Evolutionary conservation across 2,888 invertebrate genomes (phyloP), one percentile per base, ranked within the genome.

Genomic region (Tachina fera): DNA sequence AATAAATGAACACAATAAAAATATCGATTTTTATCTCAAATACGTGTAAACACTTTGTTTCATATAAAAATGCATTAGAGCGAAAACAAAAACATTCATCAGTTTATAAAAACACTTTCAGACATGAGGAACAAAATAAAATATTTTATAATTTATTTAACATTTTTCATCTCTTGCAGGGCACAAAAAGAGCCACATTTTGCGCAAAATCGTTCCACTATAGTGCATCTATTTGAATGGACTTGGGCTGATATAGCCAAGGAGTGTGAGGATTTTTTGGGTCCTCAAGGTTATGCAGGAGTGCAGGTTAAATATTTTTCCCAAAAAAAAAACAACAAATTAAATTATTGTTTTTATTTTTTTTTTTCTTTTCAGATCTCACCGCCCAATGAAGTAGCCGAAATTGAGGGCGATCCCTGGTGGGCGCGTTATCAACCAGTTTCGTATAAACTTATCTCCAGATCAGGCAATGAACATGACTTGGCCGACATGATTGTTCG

Each of bases 371-470:
- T 0, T 3, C 56, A 89, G 88, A 93, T 96, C n/a, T 96, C 96
- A 0, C 96, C 96, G 8, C 94, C 95, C 0, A 95, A 94, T 89
- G 97, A 96, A 90, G 96, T 96, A 89, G 90, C 95, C 56, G 92
- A 94, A 0, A 92, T 95, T 78, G 87, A 91, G 5, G 93, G 93
- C 72, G 93, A 95, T 0, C 96, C 97, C 0, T 97, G 97, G 97
- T 97, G 95, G 95, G 97, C 97, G 91, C 93, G 97, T 16, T 97
- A 97, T 91, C 97, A 97, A 91, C 96, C 97, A 0, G 95, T 97
- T 60, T 96, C 97, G 22, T 97, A 97, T 93, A 93, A 93, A 14
- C 92, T 97, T 45, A 90, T 91, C 1, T 96, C 96, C 0, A 94
- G 97, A 82, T 96, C 96, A 49, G 97, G 97, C 22, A 94, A 94